phyloP scores from a whole-genome alignment of 2,113 vertebrate species.

The Cebus imitator region DNA sequence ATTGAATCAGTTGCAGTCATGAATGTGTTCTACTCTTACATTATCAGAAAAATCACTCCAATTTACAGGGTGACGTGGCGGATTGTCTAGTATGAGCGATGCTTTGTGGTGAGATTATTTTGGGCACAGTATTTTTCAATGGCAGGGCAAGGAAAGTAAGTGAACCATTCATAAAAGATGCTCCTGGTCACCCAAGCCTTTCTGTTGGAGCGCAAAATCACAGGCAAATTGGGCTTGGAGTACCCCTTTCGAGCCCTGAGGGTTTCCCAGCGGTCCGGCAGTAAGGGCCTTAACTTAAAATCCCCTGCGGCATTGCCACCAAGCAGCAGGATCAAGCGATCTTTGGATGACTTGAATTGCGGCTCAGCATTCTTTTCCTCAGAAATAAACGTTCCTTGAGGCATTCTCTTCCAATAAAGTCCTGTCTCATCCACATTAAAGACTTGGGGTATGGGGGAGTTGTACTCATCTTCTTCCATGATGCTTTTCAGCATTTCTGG shows the following conservation, averaged over 20 bases:
- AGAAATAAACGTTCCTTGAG: slow-evolving; percentile 13
- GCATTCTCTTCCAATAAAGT: slow-evolving; percentile 63
- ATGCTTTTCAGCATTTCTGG: not conserved
- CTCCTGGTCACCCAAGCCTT: slow-evolving; percentile 55
- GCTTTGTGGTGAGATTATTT: slow-evolving; percentile 55
- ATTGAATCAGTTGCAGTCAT: not conserved
- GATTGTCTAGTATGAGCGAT: slow-evolving; percentile 55
- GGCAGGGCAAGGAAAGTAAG: slow-evolving; percentile 40
- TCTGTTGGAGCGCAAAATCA: slow-evolving; percentile 48
- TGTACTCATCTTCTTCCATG: slow-evolving; percentile 23
- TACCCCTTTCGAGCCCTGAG: not conserved
- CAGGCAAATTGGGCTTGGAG: slow-evolving; percentile 54
- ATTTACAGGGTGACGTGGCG: slow-evolving; percentile 1
- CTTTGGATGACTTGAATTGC: not conserved
- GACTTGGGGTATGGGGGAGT: not conserved
- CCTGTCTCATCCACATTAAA: slow-evolving; percentile 62
- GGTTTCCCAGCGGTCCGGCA: not conserved
- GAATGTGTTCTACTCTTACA: slow-evolving; percentile 36
- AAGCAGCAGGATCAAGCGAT: slow-evolving; percentile 35
- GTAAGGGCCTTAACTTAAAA: not conserved
- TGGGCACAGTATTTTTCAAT: slow-evolving; percentile 49
- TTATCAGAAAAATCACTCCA: not conserved
- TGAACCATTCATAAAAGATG: slow-evolving; percentile 65
- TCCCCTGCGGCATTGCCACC: slow-evolving; percentile 42
- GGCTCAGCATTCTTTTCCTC: slow-evolving; percentile 21